Conservation (phyloP, 2,113 vertebrate species). For the Thamnaconus septentrionalis region DNA sequence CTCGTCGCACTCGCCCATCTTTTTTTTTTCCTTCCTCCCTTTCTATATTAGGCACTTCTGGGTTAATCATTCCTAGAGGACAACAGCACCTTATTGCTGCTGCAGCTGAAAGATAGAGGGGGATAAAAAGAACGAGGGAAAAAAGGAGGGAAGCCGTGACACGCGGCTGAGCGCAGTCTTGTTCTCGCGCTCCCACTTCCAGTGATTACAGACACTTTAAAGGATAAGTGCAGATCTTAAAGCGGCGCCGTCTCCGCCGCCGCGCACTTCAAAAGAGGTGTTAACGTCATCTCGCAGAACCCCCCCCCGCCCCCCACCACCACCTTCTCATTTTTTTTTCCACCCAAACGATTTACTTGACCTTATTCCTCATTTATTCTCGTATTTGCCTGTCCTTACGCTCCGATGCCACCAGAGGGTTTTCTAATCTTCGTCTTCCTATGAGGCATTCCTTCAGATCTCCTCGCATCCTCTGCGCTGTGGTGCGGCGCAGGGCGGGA, state of each 20-base stretch:
- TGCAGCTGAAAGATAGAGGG: background rate
- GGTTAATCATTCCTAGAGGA: slow-evolving; percentile 79
- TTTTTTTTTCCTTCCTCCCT: slow-evolving; percentile 52
- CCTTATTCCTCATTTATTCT: slow-evolving; percentile 49
- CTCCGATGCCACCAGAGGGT: slow-evolving; percentile 22
- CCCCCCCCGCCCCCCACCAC: no score
- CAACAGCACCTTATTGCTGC: slow-evolving; percentile 45
- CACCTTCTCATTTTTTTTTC: slow-evolving; percentile 20
- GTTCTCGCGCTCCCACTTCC: slow-evolving; percentile 44
- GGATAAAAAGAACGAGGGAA: background rate
- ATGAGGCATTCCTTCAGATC: slow-evolving; percentile 43
- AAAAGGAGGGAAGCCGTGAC: slow-evolving; percentile 55
- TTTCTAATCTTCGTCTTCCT: slow-evolving; percentile 54
- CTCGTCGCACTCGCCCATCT: slow-evolving; percentile 39
- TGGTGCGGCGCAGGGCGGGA: slow-evolving; percentile 22
- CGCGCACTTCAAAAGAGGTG: slow-evolving; percentile 25
- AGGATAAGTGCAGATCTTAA: slow-evolving; percentile 42
- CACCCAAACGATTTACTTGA: slow-evolving; percentile 44
- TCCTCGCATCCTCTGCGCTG: background rate
- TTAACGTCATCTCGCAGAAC: slow-evolving; percentile 6
- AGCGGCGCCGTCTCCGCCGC: background rate
- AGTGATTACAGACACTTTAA: slow-evolving; percentile 56
- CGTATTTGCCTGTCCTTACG: slow-evolving; percentile 50
- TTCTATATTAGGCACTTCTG: slow-evolving; percentile 77
- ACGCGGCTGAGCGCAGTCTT: slow-evolving; percentile 57